A percentile compares a stretch with the other conserved stretches of the same genome.
phyloP scores from a whole-genome alignment of 2,888 invertebrate species.

The Piscicola geometra region DNA sequence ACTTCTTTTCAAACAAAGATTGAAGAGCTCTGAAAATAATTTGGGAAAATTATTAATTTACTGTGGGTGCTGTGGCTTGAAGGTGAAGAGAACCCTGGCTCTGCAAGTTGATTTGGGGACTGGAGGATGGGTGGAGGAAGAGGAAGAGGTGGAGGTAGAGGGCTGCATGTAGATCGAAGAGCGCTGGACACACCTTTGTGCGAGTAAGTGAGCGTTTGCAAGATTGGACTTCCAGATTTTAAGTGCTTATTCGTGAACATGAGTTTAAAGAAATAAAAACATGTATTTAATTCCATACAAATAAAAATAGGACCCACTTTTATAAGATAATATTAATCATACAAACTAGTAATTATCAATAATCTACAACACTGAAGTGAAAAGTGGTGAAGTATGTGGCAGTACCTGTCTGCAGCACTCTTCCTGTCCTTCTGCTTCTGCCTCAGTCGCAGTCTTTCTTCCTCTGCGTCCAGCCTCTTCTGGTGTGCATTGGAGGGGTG shows the following conservation, averaged over 20 bases:
- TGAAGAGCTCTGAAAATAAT: no score
- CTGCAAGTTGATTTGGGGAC: slow-evolving; percentile 41
- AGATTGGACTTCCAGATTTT: no score
- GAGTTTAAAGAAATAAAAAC: no score
- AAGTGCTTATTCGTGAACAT: no score
- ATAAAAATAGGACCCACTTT: no score
- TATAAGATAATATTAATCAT: no score
- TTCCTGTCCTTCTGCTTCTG: background rate
- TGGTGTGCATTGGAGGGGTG: background rate
- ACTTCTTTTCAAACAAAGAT: background rate
- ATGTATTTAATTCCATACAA: no score
- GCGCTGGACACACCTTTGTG: background rate
- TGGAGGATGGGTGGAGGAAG: background rate
- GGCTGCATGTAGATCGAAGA: background rate
- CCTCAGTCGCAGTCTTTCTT: background rate
- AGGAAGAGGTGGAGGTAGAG: background rate
- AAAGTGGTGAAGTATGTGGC: background rate
- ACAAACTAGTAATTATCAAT: no score
- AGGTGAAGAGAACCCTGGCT: slow-evolving; percentile 34
- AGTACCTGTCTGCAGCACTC: background rate
- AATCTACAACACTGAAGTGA: no score
- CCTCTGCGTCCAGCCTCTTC: slow-evolving; percentile 3
- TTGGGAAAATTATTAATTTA: no score
- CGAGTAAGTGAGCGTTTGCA: no score
- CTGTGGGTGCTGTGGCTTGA: slow-evolving; percentile 33